These are phyloP conservation scores for Hylaeus anthracinus DNA, from an alignment of 1,140 invertebrate genomes.

Conservation along the genomic window DNA sequence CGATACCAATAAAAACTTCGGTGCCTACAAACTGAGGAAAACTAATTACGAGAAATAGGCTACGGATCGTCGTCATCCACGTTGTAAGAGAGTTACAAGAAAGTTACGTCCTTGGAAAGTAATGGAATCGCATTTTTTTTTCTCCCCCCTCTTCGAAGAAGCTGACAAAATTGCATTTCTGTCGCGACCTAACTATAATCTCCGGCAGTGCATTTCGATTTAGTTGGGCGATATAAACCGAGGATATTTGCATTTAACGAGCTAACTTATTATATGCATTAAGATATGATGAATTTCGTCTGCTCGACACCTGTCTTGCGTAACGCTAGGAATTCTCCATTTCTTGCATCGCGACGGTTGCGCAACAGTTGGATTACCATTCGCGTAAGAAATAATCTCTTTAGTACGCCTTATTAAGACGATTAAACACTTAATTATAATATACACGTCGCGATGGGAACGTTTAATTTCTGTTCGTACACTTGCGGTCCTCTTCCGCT, in stretches of 20 bases:
- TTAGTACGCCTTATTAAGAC: neutral
- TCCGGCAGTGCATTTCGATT: constrained; percentile 6
- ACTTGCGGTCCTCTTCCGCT: neutral
- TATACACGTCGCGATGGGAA: neutral
- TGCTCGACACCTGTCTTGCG: neutral
- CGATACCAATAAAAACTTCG: constrained; percentile 29
- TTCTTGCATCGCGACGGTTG: neutral
- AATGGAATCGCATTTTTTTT: constrained; percentile 38
- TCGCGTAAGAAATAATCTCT: constrained; percentile 2
- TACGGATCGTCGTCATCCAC: constrained; percentile 30
- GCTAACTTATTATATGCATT: neutral
- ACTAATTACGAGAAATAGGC: constrained; percentile 55
- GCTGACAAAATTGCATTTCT: constrained; percentile 37
- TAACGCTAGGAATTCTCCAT: neutral
- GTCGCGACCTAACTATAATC: constrained; percentile 20
- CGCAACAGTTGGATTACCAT: constrained; percentile 1
- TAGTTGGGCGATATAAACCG: constrained; percentile 1
- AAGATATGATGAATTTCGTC: neutral
- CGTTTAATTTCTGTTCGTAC: neutral
- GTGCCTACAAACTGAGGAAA: constrained; percentile 21
- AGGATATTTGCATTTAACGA: neutral
- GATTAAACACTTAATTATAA: neutral
- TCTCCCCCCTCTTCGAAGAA: neutral
- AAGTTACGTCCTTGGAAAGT: constrained; percentile 41
- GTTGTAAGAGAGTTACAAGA: constrained; percentile 52